Conservation (phyloP, 2,113 vertebrate species). For the Semicossyphus pulcher region DNA sequence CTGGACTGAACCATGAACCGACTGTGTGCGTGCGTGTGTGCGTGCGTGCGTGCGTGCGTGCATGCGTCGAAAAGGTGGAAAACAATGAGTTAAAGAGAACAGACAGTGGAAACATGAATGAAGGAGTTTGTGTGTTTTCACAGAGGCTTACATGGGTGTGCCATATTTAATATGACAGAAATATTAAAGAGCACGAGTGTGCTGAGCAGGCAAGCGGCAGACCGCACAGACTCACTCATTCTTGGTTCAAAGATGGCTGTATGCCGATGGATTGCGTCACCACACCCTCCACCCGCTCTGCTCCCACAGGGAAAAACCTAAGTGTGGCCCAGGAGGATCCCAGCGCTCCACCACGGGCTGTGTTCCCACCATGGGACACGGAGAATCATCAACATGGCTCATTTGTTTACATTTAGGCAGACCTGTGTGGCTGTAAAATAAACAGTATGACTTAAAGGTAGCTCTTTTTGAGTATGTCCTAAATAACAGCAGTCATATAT, state of each 20-base stretch:
- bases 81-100: neutral
- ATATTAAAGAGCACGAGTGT: neutral
- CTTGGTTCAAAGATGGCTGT: neutral
- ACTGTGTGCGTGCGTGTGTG: too few species aligned
- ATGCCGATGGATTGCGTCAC: neutral
- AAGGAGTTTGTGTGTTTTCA: neutral
- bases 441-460: neutral
- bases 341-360: neutral
- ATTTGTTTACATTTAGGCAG: neutral
- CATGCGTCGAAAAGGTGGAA: too few species aligned
- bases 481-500: neutral
- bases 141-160: too few species aligned
- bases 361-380: neutral
- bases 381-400: neutral
- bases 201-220: neutral
- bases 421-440: neutral
- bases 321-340: neutral
- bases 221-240: neutral
- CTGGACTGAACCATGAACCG: too few species aligned
- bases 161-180: neutral
- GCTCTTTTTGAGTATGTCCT: neutral
- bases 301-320: neutral
- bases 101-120: neutral
- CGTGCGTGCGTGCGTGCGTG: too few species aligned
- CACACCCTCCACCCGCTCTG: neutral